Conservation (phyloP, 1,140 invertebrate genomes). For the Eumeta japonica region DNA sequence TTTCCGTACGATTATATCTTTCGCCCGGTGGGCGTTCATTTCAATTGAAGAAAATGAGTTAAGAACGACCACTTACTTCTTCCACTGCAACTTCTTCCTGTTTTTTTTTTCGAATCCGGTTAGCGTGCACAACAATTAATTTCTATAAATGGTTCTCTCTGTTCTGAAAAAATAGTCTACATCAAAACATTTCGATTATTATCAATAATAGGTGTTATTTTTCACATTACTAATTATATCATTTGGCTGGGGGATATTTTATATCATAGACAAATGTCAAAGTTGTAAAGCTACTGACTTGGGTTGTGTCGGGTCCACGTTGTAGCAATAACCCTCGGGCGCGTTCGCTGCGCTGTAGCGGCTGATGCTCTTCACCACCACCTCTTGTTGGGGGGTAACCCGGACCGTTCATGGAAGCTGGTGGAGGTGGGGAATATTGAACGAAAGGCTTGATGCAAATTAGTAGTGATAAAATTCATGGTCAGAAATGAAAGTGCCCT, state of each 20-base stretch:
- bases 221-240: constrained; percentile 4
- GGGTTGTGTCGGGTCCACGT: constrained; percentile 49
- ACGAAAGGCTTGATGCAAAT: not conserved
- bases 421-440: too few species aligned
- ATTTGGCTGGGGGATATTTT: too few species aligned
- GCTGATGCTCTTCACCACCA: constrained; percentile 49
- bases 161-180: constrained; percentile 33
- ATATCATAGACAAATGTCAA: too few species aligned
- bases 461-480: not conserved
- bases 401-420: constrained; percentile 43
- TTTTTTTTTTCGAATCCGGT: constrained; percentile 21
- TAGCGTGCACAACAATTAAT: constrained; percentile 31
- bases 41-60: too few species aligned
- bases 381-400: constrained; percentile 42
- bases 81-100: constrained; percentile 83
- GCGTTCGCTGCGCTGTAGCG: constrained; percentile 47
- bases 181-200: too few species aligned
- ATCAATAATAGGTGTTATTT: too few species aligned
- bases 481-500: too few species aligned
- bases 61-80: constrained; percentile 88
- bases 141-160: constrained; percentile 17
- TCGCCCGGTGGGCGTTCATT: too few species aligned
- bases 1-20: too few species aligned
- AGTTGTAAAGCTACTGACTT: too few species aligned
- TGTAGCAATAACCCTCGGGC: constrained; percentile 53